Percentiles rank a stretch among this genome's conserved stretches.
These are phyloP conservation scores for Elephantulus edwardii DNA, from an alignment of 2,113 vertebrate genomes.

Conservation along the genomic window DNA sequence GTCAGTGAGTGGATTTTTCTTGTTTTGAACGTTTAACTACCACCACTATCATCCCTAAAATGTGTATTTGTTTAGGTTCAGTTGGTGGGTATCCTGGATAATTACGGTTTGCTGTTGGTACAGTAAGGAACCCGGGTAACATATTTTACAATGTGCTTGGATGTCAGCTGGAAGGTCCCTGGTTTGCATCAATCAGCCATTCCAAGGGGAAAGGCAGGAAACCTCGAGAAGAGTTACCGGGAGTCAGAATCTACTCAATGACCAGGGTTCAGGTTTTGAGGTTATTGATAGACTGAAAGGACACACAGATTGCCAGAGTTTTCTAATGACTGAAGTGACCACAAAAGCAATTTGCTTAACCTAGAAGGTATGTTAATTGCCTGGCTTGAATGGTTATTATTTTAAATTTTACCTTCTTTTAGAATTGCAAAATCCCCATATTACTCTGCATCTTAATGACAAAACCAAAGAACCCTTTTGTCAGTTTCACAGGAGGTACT, in stretches of 20 bases:
- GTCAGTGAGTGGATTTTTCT: background rate
- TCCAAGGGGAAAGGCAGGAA: no score
- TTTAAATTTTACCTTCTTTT: background rate
- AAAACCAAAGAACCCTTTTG: slow-evolving; percentile 28
- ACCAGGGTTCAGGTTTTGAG: no score
- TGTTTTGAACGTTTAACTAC: background rate
- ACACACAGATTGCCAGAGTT: background rate
- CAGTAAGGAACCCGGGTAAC: no score
- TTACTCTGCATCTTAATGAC: slow-evolving; percentile 25
- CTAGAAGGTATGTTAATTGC: slow-evolving; percentile 47
- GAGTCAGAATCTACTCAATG: no score
- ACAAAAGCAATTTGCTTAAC: slow-evolving; percentile 29
- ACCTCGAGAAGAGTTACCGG: no score
- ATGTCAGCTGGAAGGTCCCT: no score
- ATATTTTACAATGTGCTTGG: no score
- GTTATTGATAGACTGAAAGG: no score
- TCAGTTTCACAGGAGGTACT: background rate
- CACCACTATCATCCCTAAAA: background rate
- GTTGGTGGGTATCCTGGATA: background rate
- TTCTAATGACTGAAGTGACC: background rate
- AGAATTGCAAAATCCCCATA: background rate
- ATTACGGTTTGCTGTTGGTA: slow-evolving; percentile 43
- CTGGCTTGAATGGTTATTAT: background rate
- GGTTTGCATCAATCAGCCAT: no score
- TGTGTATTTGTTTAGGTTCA: slow-evolving; percentile 42